phyloP scores from a whole-genome alignment of 2,113 vertebrate genomes.

The Boleophthalmus pectinirostris region DNA sequence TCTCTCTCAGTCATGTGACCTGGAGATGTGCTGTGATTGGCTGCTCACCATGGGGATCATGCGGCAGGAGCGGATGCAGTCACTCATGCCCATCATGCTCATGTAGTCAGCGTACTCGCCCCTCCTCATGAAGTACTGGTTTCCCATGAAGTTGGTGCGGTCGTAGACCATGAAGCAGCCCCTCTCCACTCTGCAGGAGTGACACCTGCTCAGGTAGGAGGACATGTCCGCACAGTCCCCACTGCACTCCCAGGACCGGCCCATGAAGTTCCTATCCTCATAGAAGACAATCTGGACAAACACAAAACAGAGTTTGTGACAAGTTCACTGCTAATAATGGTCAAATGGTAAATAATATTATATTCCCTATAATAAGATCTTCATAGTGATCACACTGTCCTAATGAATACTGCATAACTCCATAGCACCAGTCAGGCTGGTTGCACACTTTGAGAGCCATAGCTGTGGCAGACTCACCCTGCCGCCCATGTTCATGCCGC shows the following conservation, averaged over 20 bases:
- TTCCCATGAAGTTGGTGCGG: constrained; percentile 49
- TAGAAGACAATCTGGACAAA: constrained; percentile 30
- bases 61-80: constrained; percentile 43
- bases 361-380: no score
- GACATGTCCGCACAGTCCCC: constrained; percentile 47
- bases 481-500: constrained; percentile 48
- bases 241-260: constrained; percentile 43
- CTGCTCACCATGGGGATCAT: constrained; percentile 49
- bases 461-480: constrained; percentile 30
- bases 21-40: constrained; percentile 2
- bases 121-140: constrained; percentile 52
- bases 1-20: constrained; percentile 7
- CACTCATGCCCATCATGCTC: constrained; percentile 39
- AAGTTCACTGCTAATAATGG: not conserved
- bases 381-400: no score
- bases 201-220: constrained; percentile 46
- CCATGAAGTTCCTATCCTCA: constrained; percentile 45
- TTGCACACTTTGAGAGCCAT: not conserved
- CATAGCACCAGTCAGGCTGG: not conserved
- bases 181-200: no score
- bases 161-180: constrained; percentile 57
- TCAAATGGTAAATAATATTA: no score
- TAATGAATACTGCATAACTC: no score
- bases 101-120: constrained; percentile 42
- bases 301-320: not conserved